Evolutionary conservation across 2,888 invertebrate species (phyloP).

Genomic region (Aphidoletes aphidimyza): DNA sequence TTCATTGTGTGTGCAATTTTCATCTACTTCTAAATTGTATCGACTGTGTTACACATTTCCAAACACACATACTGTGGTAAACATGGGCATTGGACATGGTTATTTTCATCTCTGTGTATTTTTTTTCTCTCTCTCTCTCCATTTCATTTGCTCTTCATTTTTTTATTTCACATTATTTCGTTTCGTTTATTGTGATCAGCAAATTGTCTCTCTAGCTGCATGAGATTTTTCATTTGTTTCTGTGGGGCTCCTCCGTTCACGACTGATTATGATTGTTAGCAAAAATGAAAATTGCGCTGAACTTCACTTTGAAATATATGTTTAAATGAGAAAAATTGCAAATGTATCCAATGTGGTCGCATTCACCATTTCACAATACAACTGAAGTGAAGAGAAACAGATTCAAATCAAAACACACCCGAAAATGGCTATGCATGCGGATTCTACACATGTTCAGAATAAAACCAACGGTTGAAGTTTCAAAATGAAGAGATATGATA

Average conservation of each 20-base stretch:
- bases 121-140: background rate
- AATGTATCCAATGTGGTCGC: background rate
- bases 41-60: background rate
- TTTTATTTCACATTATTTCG: conserved; percentile 8
- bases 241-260: conserved; percentile 1
- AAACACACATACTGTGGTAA: background rate
- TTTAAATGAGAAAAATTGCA: background rate
- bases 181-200: conserved; percentile 4
- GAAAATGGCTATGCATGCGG: background rate
- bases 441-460: background rate
- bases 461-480: background rate
- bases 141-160: background rate
- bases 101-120: background rate
- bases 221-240: background rate
- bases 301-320: background rate
- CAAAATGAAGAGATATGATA: conserved; percentile 15
- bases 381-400: background rate
- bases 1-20: background rate
- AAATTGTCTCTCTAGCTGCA: background rate
- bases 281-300: background rate
- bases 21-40: background rate
- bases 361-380: background rate
- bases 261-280: background rate
- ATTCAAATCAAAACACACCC: background rate
- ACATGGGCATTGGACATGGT: background rate